Evolutionary conservation across 2,113 vertebrate species (phyloP).

Genomic region (Climacteris rufus): DNA sequence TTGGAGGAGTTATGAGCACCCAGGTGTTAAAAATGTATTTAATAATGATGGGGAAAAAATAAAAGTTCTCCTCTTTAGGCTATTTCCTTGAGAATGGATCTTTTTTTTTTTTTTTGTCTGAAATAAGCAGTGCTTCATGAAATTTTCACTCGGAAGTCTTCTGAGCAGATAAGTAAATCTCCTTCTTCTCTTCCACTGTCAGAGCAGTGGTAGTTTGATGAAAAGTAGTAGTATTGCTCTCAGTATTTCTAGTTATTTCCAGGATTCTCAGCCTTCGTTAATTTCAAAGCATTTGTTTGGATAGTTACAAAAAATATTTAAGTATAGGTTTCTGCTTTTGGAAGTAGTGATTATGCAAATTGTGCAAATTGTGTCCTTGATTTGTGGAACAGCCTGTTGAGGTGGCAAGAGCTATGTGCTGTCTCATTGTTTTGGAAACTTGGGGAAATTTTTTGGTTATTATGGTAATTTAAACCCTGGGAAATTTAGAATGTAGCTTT

Average conservation of each 20-base stretch:
- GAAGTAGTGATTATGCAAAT: neutral
- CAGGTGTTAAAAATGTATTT: neutral
- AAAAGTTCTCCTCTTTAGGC: neutral
- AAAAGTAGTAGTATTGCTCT: neutral
- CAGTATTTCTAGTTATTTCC: neutral
- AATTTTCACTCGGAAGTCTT: neutral
- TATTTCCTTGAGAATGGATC: neutral
- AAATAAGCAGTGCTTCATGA: neutral
- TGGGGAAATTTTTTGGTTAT: neutral
- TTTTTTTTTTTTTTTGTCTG: neutral
- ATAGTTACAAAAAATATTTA: neutral
- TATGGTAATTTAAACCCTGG: neutral
- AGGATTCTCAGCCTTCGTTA: neutral
- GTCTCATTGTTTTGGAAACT: neutral
- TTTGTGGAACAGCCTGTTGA: neutral
- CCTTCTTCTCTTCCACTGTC: neutral
- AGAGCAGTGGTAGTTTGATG: neutral
- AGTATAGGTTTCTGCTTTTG: neutral
- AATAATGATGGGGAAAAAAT: neutral
- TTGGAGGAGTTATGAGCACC: neutral
- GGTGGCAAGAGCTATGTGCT: neutral
- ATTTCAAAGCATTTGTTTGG: neutral
- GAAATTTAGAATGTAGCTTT: neutral
- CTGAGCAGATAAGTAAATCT: neutral
- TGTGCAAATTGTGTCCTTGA: neutral